Base-by-base conservation (phyloP, 1,140 invertebrate genomes). In the Venturia canescens region DNA sequence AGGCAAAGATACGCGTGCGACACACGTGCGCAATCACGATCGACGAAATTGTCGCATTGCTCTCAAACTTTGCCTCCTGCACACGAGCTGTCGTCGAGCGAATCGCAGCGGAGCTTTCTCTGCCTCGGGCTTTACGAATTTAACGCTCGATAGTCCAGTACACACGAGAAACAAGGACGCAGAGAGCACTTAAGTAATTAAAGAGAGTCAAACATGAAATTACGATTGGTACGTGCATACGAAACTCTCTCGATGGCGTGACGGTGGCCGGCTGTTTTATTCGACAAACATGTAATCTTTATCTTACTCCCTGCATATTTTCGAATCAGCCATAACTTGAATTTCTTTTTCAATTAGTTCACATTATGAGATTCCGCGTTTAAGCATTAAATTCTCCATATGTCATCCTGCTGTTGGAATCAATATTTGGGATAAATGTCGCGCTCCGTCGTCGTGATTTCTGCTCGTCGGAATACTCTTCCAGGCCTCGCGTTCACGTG, bases 11-110 rank as follows among this genome's bases (percentile, higher is more conserved):
- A 60, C 83, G 70, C 83, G 83, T 82, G 83, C 80, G 83, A 83
- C 80, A 83, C 83, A 83, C 83, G 83, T 79, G 83, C 80, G 78
- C 80, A 83, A 82, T 83, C 83, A 80, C 83, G 83, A 29, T 80
- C 44, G 44, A 18, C 71, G 29, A 72, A 82, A 80, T 78, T 78
- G 80, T 83, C 83, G 78, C 75, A 29, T 18, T 23, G 60, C 34
- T 77, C 74, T 34, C 48, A 29, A 31, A 67, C 74, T 66, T 50
- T 63, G 60, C 60, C 60, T 26, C 21, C 16, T 9, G 4, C 50
- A 66, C 29, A 53, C n/a, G 27, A 80, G 34, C 34, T 77, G 66
- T 72, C 57, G 48, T 72, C 34, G 53, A 70, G n/a, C n/a, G 60
- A 76, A 75, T 27, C 15, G 38, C 38, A 44, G 38, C n/a, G 13